phyloP scores from a whole-genome alignment of 1,140 invertebrate species.

The Euura saliciscinereae region DNA sequence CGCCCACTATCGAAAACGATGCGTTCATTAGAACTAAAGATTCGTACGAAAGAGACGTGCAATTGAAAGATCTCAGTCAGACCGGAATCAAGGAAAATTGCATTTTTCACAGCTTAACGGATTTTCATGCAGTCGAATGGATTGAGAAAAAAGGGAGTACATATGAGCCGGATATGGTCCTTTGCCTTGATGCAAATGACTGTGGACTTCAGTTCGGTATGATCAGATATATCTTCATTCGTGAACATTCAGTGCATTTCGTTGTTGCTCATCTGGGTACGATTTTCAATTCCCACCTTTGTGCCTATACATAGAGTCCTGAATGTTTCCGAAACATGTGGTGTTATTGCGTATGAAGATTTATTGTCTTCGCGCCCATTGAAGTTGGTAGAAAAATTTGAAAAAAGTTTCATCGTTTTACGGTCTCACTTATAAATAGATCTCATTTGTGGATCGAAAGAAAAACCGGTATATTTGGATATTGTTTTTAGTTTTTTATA shows the following conservation, averaged over 20 bases:
- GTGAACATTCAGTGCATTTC: conserved; percentile 8
- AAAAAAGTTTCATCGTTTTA: too few relatives aligned
- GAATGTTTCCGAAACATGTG: too few relatives aligned
- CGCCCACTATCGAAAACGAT: too few relatives aligned
- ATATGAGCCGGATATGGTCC: conserved; percentile 22
- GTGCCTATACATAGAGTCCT: too few relatives aligned
- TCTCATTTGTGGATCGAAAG: too few relatives aligned
- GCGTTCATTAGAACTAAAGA: too few relatives aligned
- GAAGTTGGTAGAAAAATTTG: too few relatives aligned
- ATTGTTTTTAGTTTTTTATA: too few relatives aligned
- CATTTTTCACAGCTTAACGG: conserved; percentile 15
- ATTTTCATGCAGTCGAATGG: conserved; percentile 29
- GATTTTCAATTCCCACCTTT: conserved; percentile 16
- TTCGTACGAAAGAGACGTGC: conserved; percentile 18
- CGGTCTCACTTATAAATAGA: too few relatives aligned
- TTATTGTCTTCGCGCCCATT: conserved; percentile 19
- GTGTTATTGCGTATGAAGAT: conserved; percentile 7
- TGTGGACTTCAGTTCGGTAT: conserved; percentile 14
- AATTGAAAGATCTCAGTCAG: conserved; percentile 10
- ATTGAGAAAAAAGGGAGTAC: conserved; percentile 20
- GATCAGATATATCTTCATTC: conserved; percentile 22
- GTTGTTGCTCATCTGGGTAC: too few relatives aligned
- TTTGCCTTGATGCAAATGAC: conserved; percentile 16
- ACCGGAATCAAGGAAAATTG: conserved; percentile 23
- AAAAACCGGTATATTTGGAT: too few relatives aligned